phyloP scores from a whole-genome alignment of 64 coral and sea anemone species.

The Astreopora myriophthalma region DNA sequence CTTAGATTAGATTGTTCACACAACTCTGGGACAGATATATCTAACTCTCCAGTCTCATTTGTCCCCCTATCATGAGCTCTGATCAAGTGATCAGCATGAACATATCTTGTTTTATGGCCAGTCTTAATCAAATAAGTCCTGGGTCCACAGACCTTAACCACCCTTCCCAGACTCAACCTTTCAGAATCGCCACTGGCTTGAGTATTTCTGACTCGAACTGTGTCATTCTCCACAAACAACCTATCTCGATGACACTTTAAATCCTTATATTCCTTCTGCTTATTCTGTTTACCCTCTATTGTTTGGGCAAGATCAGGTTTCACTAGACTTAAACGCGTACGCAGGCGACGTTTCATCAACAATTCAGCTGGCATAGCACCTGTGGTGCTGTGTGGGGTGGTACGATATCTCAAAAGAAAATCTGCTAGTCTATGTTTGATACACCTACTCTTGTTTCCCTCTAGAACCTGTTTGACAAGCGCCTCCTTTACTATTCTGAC shows the following conservation, averaged over 20 bases:
- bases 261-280: slow-evolving; percentile 51
- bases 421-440: neutral
- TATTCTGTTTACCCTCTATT: too few relatives aligned
- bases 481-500: slow-evolving; percentile 51
- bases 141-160: slow-evolving; percentile 78
- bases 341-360: too few relatives aligned
- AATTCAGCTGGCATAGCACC: slow-evolving; percentile 51
- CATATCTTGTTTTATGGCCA: slow-evolving; percentile 61
- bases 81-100: slow-evolving; percentile 79
- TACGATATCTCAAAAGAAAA: too few relatives aligned
- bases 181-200: neutral
- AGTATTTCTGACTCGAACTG: neutral
- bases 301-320: slow-evolving; percentile 38
- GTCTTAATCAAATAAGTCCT: slow-evolving; percentile 73
- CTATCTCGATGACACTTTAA: neutral
- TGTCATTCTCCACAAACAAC: neutral
- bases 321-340: too few relatives aligned
- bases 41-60: slow-evolving; percentile 3
- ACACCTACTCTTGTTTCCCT: slow-evolving; percentile 41
- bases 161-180: too few relatives aligned
- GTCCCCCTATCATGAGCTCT: slow-evolving; percentile 53
- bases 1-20: slow-evolving; percentile 35
- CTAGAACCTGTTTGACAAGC: too few relatives aligned
- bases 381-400: slow-evolving; percentile 37
- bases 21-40: slow-evolving; percentile 53